Percentiles rank a stretch among this genome's conserved stretches.
Evolutionary conservation across 2,113 vertebrate species (phyloP).

Genomic region (Polyodon spathula): DNA sequence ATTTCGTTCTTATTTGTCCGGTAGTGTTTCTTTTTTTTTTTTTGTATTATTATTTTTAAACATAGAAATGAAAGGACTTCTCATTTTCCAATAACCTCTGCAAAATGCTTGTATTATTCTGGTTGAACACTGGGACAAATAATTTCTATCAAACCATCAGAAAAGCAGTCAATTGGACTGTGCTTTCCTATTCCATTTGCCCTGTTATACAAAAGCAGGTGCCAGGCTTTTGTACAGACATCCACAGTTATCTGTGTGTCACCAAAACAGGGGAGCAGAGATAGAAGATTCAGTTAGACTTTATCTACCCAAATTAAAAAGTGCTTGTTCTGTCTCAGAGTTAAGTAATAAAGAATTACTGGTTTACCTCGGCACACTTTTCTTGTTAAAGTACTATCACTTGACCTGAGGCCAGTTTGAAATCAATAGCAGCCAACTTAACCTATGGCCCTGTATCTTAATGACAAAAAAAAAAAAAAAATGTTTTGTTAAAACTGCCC

Average conservation of each 20-base stretch:
- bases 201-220: constrained; percentile 8
- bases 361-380: constrained; percentile 2
- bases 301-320: constrained; percentile 15
- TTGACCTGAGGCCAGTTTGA: constrained; percentile 14
- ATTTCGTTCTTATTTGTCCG: too few species aligned
- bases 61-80: too few species aligned
- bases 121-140: constrained; percentile 1
- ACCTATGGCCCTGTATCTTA: neutral
- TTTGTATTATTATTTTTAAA: too few species aligned
- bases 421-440: constrained; percentile 19
- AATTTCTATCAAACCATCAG: constrained; percentile 21
- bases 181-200: neutral
- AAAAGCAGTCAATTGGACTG: constrained; percentile 9
- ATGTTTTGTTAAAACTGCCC: neutral
- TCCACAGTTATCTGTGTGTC: neutral
- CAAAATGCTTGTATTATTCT: too few species aligned
- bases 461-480: neutral
- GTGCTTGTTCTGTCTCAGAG: neutral
- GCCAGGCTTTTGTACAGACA: neutral
- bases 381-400: constrained; percentile 12
- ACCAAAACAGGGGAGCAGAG: neutral
- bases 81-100: too few species aligned
- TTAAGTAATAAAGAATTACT: constrained; percentile 7
- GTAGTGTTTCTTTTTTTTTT: too few species aligned
- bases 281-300: constrained; percentile 1